Evolutionary conservation across 2,113 vertebrate genomes (phyloP).

Genomic region (Nerophis lumbriciformis): DNA sequence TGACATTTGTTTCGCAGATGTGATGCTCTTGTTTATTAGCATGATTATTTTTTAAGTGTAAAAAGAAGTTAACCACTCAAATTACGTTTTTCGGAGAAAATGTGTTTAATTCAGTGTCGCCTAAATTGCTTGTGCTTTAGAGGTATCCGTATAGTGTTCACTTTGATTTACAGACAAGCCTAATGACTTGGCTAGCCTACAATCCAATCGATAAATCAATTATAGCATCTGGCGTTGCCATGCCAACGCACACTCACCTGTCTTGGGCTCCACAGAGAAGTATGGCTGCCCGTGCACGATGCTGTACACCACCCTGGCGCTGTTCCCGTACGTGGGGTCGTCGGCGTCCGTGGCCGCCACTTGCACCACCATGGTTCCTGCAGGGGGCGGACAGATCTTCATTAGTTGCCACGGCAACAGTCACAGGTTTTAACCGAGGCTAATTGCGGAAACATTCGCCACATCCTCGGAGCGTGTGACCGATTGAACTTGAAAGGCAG

Average conservation of each 20-base stretch:
- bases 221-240: no score
- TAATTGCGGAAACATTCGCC: constrained; percentile 50
- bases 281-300: constrained; percentile 94
- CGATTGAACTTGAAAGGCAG: constrained; percentile 32
- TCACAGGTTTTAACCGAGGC: constrained; percentile 29
- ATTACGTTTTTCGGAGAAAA: no score
- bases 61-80: no score
- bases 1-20: no score
- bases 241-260: constrained; percentile 70
- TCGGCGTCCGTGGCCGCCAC: constrained; percentile 95
- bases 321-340: constrained; percentile 95
- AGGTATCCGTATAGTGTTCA: no score
- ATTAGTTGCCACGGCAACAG: constrained; percentile 61
- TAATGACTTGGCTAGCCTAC: no score
- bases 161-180: no score
- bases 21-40: no score
- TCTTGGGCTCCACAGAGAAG: constrained; percentile 96
- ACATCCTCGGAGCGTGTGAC: constrained; percentile 36
- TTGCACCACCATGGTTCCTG: constrained; percentile 94
- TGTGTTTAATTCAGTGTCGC: no score
- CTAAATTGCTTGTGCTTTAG: no score
- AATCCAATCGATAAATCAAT: no score
- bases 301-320: constrained; percentile 93
- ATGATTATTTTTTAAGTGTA: no score
- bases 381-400: constrained; percentile 33